Conservation (phyloP, 2,113 vertebrate species). For the Shinisaurus crocodilurus region DNA sequence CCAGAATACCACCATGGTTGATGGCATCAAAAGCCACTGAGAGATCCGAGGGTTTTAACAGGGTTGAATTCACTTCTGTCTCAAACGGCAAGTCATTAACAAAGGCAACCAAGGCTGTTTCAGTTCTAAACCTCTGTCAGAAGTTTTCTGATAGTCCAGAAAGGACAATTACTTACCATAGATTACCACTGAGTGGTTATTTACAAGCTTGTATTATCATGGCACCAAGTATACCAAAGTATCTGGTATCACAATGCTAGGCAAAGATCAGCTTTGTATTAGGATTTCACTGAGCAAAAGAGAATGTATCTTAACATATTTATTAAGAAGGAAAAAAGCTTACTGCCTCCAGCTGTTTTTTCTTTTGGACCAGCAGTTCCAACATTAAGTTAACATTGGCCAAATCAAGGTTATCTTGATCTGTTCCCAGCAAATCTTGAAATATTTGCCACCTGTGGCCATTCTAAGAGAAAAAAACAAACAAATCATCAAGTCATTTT, state of each 20-base stretch:
- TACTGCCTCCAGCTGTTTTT: slow-evolving; percentile 97
- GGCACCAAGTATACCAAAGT: not conserved
- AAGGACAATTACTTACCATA: not conserved
- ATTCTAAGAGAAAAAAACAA: slow-evolving; percentile 80
- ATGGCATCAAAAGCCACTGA: not conserved
- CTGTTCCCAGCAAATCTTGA: slow-evolving; percentile 92
- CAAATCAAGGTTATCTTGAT: slow-evolving; percentile 97
- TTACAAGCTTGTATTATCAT: not conserved
- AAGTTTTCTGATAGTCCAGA: not conserved
- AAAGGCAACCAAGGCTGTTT: not conserved
- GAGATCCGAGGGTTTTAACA: not conserved
- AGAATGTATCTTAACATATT: not conserved
- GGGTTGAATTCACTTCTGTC: not conserved
- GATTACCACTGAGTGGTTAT: not conserved
- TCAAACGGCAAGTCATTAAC: not conserved
- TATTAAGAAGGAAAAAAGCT: slow-evolving; percentile 62
- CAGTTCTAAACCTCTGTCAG: not conserved
- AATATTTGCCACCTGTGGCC: slow-evolving; percentile 96
- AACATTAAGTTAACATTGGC: slow-evolving; percentile 98
- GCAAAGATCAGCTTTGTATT: not conserved
- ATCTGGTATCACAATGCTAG: not conserved
- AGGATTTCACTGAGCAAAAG: not conserved
- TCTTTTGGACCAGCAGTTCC: slow-evolving; percentile 96
- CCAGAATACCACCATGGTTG: not conserved
- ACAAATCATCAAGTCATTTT: slow-evolving; percentile 11